A percentile compares a stretch with the other conserved stretches of the same genome.
Conservation (phyloP, 2,888 invertebrate species). For the Latrodectus hesperus region DNA sequence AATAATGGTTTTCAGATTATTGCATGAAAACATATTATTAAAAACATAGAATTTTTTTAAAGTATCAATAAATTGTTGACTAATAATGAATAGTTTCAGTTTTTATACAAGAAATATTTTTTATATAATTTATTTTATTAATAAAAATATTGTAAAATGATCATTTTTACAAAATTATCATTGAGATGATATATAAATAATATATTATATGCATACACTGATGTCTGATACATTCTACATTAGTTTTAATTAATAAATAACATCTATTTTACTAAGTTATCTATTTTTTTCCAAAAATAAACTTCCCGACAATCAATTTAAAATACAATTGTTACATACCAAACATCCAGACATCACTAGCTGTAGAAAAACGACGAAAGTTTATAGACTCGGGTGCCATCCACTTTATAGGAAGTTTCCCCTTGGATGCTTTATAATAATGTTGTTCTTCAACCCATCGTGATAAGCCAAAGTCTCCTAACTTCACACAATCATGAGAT, state of each 20-base stretch:
- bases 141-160: background rate
- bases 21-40: no score
- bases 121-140: no score
- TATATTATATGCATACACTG: background rate
- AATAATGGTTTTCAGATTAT: no score
- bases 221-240: background rate
- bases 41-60: no score
- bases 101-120: no score
- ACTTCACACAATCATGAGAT: constrained; percentile 92
- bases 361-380: constrained; percentile 95
- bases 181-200: background rate
- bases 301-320: background rate
- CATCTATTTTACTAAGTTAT: no score
- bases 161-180: background rate
- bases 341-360: constrained; percentile 99
- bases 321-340: constrained; percentile 74
- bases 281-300: background rate
- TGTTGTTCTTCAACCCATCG: constrained; percentile 95
- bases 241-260: no score
- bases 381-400: constrained; percentile 99
- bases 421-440: constrained; percentile 97
- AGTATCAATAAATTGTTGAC: no score
- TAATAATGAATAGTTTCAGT: no score
- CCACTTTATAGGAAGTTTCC: constrained; percentile 99
- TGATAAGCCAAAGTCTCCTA: constrained; percentile 98